These are phyloP conservation scores for Amphiprion percula DNA, from an alignment of 2,113 vertebrate genomes.

Conservation along the genomic window DNA sequence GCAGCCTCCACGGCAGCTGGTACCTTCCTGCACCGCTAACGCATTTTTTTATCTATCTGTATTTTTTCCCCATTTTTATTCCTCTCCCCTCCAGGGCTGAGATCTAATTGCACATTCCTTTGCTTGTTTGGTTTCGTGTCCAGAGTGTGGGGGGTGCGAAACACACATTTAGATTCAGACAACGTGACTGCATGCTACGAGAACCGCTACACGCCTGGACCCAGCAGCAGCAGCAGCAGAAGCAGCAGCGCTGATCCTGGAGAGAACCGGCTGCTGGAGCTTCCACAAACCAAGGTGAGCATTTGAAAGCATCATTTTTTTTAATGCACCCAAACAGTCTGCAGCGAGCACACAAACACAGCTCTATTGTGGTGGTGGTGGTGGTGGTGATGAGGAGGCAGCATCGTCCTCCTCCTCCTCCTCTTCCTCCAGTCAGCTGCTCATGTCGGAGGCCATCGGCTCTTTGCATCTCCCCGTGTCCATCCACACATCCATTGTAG, in stretches of 20 bases:
- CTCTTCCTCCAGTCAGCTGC: constrained; percentile 39
- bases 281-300: constrained; percentile 56
- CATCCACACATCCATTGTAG: constrained; percentile 1
- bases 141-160: neutral
- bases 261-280: neutral
- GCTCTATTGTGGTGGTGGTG: constrained; percentile 4
- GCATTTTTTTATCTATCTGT: no score
- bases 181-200: constrained; percentile 49
- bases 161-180: constrained; percentile 48
- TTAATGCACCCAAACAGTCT: neutral
- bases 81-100: no score
- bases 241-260: neutral
- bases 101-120: neutral
- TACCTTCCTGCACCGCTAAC: constrained; percentile 26
- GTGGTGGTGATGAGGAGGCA: constrained; percentile 1
- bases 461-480: constrained; percentile 12
- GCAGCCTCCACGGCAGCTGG: constrained; percentile 34
- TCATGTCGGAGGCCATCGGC: constrained; percentile 56
- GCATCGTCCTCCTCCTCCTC: constrained; percentile 19
- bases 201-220: constrained; percentile 24
- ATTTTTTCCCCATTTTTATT: neutral
- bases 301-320: neutral
- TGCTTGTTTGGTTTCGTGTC: constrained; percentile 3
- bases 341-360: neutral
- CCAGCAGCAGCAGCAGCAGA: constrained; percentile 27